Evolutionary conservation across 1,140 invertebrate genomes (phyloP).

Genomic region (Paralvinella palmiformis): DNA sequence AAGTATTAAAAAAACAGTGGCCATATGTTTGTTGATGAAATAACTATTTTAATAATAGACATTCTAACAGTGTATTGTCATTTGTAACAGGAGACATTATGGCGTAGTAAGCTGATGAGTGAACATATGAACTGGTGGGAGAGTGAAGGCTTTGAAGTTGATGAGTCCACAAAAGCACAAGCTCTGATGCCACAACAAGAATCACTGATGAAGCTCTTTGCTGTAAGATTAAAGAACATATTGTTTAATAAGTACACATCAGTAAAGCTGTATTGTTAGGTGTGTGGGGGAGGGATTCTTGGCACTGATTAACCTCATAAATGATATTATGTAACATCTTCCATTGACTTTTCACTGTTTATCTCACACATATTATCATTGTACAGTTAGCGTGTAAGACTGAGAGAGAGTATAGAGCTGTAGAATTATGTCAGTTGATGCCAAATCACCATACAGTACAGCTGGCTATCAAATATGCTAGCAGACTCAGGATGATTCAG

Average conservation of each 20-base stretch:
- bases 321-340: not conserved
- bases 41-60: no score
- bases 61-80: no score
- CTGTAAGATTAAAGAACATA: constrained; percentile 58
- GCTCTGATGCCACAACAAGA: constrained; percentile 55
- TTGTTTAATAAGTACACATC: not conserved
- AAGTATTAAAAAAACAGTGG: no score
- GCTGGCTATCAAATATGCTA: constrained; percentile 80
- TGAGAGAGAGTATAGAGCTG: constrained; percentile 75
- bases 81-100: constrained; percentile 36
- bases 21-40: no score
- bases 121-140: constrained; percentile 31
- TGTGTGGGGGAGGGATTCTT: not conserved
- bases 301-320: not conserved
- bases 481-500: constrained; percentile 65
- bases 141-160: constrained; percentile 45
- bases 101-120: constrained; percentile 29
- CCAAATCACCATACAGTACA: constrained; percentile 68
- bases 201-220: constrained; percentile 82
- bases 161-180: constrained; percentile 58
- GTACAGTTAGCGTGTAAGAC: constrained; percentile 71
- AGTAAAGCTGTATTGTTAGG: no score
- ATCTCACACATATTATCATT: no score
- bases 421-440: constrained; percentile 80
- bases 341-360: not conserved